phyloP scores from a whole-genome alignment of 2,797 vertebrate genomes.

The Propithecus deckenii region DNA sequence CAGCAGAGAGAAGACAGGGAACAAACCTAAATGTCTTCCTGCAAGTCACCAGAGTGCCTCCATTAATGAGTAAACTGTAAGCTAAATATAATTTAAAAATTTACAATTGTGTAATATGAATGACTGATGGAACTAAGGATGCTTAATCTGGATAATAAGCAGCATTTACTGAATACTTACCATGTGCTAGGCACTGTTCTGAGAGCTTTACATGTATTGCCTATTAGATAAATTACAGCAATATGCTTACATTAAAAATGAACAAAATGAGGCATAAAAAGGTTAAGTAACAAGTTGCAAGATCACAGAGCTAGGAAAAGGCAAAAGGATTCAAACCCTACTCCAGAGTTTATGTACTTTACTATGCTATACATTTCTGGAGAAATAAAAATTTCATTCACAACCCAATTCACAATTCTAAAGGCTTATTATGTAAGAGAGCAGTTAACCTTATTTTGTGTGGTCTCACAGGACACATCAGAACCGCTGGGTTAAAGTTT shows the following conservation, averaged over 20 bases:
- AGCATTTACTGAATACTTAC: neutral
- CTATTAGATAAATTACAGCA: neutral
- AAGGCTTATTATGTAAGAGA: neutral
- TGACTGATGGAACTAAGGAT: neutral
- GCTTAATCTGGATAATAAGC: neutral
- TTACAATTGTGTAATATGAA: neutral
- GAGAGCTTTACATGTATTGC: neutral
- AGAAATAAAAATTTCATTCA: neutral
- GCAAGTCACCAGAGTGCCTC: neutral
- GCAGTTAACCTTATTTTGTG: neutral
- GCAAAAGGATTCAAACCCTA: neutral
- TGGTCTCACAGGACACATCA: neutral
- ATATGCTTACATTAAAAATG: neutral
- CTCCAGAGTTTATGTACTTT: neutral
- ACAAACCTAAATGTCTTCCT: neutral
- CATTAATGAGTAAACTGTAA: neutral
- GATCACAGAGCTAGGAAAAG: neutral
- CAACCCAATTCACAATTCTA: constrained; percentile 18
- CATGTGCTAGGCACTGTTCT: neutral
- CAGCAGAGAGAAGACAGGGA: neutral
- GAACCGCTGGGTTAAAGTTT: neutral
- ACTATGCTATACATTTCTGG: neutral
- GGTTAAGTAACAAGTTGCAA: neutral
- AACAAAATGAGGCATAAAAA: neutral
- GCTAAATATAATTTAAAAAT: neutral